Base-by-base conservation (phyloP, 2,113 vertebrate genomes). In the Potamarius usumacintae region DNA sequence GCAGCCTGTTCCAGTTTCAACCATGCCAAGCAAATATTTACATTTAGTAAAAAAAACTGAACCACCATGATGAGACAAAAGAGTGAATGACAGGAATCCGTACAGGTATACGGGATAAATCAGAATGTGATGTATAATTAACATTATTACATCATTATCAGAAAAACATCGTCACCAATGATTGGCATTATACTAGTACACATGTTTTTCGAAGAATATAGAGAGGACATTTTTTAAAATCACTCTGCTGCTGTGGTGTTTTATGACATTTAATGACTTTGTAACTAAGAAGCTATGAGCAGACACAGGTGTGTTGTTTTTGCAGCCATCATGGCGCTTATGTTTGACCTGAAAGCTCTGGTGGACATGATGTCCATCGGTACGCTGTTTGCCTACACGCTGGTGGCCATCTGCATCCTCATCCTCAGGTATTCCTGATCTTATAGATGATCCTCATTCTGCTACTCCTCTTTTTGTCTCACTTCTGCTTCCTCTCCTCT, bases 331-430 rank as follows among this genome's bases (percentile, higher is more conserved):
- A 96, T 98, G 97, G 97, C 96, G 0, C 93, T 99, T n/a, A 88
- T 99, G 90, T 95, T 99, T 91, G 96, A 99, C 90, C 95, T 99
- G 90, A 95, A 95, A 84, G 96, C 96, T 7, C 93, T 99, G 89
- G 97, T 99, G 84, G 97, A 99, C 84, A 96, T 99, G 92, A 99
- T 99, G 98, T 99, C 98, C 0, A 97, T 98, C 0, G 98, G 98
- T 83, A 99, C 98, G 0, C 95, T 99, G 77, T 96, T 99, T 93
- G 97, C 98, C 72, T 98, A 99, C 92, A 97, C 97, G 1, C 93
- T 99, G 90, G 98, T 99, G 72, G 96, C 97, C 0, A 92, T 97
- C 85, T 99, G 97, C 11, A 97, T 99, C 87, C 96, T 99, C 84
- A 97, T 99, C 91, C 96, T 99, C 92, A 96, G 98, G 98, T 98